phyloP scores from a whole-genome alignment of 2,113 vertebrate species.

The Nesospiza acunhae region DNA sequence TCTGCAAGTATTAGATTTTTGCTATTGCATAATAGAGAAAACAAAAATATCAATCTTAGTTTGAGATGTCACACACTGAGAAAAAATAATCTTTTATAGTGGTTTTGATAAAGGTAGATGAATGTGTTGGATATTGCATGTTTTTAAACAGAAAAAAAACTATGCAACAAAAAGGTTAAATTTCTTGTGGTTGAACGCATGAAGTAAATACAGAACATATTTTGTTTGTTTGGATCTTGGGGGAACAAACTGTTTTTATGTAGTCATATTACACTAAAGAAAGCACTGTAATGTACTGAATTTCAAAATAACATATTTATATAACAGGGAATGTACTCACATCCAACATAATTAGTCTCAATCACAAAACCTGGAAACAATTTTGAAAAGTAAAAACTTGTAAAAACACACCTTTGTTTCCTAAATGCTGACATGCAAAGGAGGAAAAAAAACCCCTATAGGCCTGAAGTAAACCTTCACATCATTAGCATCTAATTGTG shows the following conservation, averaged over 20 bases:
- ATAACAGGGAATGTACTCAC: background rate
- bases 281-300: background rate
- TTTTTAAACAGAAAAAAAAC: background rate
- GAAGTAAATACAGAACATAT: constrained; percentile 11
- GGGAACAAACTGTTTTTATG: constrained; percentile 29
- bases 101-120: background rate
- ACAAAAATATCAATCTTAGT: background rate
- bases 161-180: background rate
- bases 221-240: constrained; percentile 40
- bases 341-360: background rate
- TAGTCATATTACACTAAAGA: background rate
- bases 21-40: background rate
- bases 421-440: background rate
- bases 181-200: constrained; percentile 11
- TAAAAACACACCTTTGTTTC: background rate
- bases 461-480: background rate
- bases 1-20: background rate
- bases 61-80: background rate
- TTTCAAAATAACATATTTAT: constrained; percentile 1
- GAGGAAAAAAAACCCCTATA: background rate
- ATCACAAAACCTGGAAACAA: background rate
- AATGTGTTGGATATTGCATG: background rate
- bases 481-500: background rate
- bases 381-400: background rate
- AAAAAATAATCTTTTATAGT: background rate